These are phyloP conservation scores for Xanthia togata DNA, from an alignment of 2,888 invertebrate genomes.

Conservation along the genomic window DNA sequence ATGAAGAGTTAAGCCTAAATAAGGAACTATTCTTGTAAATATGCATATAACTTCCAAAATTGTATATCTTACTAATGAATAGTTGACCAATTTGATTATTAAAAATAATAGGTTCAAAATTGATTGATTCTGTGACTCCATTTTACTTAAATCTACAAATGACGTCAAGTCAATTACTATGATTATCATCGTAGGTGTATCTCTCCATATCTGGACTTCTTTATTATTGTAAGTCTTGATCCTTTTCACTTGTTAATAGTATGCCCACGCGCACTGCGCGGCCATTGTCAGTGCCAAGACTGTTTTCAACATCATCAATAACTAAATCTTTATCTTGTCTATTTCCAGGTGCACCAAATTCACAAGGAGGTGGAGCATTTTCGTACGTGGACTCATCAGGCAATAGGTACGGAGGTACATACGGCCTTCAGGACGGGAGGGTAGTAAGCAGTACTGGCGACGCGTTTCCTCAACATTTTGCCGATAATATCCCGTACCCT, in stretches of 20 bases:
- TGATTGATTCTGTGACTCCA: constrained; percentile 24
- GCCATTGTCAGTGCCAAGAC: neutral
- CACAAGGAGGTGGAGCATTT: constrained; percentile 78
- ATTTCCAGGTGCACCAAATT: constrained; percentile 57
- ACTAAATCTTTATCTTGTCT: neutral
- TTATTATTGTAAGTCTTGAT: constrained; percentile 24
- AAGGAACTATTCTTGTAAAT: neutral
- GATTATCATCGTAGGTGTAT: constrained; percentile 36
- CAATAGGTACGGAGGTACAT: constrained; percentile 86
- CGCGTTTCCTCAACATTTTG: constrained; percentile 60
- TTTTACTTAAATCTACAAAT: constrained; percentile 29
- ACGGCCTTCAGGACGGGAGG: constrained; percentile 77
- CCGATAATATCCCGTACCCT: constrained; percentile 65
- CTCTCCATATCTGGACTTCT: constrained; percentile 14
- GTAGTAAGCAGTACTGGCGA: constrained; percentile 66
- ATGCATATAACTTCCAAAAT: neutral
- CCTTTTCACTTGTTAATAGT: constrained; percentile 9
- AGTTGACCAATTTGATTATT: constrained; percentile 13
- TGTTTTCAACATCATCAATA: neutral
- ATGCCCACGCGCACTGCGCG: constrained; percentile 16
- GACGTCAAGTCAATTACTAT: constrained; percentile 44
- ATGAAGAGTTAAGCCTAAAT: too few relatives aligned
- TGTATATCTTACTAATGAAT: constrained; percentile 12
- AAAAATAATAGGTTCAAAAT: constrained; percentile 38
- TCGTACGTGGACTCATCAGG: constrained; percentile 83